Evolutionary conservation across 1,140 invertebrate species (phyloP).

Genomic region (Drosophila sucinea): DNA sequence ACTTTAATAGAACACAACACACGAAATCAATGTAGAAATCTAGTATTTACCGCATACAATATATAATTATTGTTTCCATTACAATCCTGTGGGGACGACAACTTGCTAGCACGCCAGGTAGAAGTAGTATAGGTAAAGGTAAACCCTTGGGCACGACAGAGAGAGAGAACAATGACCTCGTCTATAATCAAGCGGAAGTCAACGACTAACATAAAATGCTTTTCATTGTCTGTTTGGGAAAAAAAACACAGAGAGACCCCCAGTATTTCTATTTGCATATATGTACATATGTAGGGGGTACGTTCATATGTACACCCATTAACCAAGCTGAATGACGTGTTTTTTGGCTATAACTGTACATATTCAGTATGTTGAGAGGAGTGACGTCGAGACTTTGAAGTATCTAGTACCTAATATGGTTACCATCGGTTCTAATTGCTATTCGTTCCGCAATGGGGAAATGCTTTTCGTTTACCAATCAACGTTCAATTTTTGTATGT

Average conservation of each 20-base stretch:
- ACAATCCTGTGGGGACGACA: slow-evolving; percentile 10
- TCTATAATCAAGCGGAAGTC: slow-evolving; percentile 38
- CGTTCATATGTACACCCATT: background rate
- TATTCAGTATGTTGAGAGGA: background rate
- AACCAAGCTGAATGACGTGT: slow-evolving; percentile 25
- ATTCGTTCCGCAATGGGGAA: too few relatives aligned
- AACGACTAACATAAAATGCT: slow-evolving; percentile 29
- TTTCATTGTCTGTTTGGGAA: slow-evolving; percentile 20
- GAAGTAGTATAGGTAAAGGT: slow-evolving; percentile 24
- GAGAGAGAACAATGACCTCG: slow-evolving; percentile 50
- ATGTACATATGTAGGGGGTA: background rate
- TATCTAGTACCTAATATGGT: background rate
- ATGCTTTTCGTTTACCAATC: too few relatives aligned
- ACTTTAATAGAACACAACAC: background rate
- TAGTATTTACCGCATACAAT: background rate
- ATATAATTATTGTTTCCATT: slow-evolving; percentile 1
- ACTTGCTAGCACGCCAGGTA: slow-evolving; percentile 4
- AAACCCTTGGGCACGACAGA: background rate
- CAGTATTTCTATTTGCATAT: slow-evolving; percentile 51
- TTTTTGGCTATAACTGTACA: slow-evolving; percentile 41
- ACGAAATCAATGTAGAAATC: slow-evolving; percentile 10
- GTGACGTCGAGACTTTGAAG: background rate
- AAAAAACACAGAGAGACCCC: background rate
- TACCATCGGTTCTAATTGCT: too few relatives aligned
- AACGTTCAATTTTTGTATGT: too few relatives aligned